Base-by-base conservation (phyloP, 2,888 invertebrate genomes). In the Xestia ashworthii region DNA sequence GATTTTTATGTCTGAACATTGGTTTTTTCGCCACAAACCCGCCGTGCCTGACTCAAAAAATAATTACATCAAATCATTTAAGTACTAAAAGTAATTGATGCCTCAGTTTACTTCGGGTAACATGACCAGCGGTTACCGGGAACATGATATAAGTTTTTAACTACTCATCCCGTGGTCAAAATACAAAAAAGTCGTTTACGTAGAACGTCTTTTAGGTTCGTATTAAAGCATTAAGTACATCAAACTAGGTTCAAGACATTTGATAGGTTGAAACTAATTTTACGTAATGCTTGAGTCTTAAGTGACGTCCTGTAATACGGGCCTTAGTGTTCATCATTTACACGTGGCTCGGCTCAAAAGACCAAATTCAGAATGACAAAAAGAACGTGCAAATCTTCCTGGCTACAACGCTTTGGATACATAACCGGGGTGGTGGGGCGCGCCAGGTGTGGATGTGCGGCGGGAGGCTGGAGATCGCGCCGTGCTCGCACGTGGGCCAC, bases 391-490 rank as follows among this genome's bases (percentile, higher is more conserved):
- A 46, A 14, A 53, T 72, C 69, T 60, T 86, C 88, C 81, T 89
- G 89, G 83, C 78, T 85, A 79, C 67, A 48, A 8, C 53, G 83
- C 83, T 85, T 76, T 82, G 81, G 81, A 80, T 82, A 68, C 84
- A 86, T 87, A 89, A 90, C 82, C 48, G 75, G 86, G 81, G 85
- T 82, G 74, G 77, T 77, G 87, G 81, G 83, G 89, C 79, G 85
- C 87, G 93, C 86, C 97, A 99, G 99, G 98, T 99, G 95, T 99
- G 99, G 99, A 99, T 99, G 99, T 99, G 99, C 97, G 99, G 99
- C 93, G 99, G 99, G 91, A 97, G 98, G 92, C 97, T 99, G 97
- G 98, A 99, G 97, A 99, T 99, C 93, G 98, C 98, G 91, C 99
- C 99, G 93, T 99, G 99, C 96, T 99, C 98, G 89, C 98, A 98